Evolutionary conservation across 2,113 vertebrate species (phyloP).

Genomic region (Ranitomeya variabilis): DNA sequence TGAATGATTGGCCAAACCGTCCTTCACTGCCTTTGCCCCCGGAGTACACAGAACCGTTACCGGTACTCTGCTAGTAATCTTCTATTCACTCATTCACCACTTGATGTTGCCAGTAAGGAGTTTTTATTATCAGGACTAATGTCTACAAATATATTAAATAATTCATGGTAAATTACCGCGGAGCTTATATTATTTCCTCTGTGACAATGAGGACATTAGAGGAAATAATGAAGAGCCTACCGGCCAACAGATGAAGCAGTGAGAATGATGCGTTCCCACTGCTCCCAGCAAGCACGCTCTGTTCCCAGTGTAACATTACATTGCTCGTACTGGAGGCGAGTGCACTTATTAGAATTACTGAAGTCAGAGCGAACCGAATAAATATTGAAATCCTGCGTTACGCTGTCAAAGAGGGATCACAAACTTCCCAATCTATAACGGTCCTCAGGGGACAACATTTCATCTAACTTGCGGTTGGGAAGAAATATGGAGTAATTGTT

Average conservation of each 20-base stretch:
- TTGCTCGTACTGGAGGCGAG: neutral
- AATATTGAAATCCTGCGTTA: neutral
- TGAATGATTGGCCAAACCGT: too few species aligned
- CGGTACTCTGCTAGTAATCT: neutral
- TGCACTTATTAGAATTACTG: neutral
- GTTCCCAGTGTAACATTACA: neutral
- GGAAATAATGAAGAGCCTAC: slow-evolving; percentile 17
- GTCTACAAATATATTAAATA: neutral
- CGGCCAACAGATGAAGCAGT: neutral
- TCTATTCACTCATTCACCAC: neutral
- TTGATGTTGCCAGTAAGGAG: neutral
- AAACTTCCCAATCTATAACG: neutral
- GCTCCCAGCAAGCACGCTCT: neutral
- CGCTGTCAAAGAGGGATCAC: neutral
- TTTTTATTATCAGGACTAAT: neutral
- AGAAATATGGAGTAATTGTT: neutral
- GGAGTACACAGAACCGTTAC: neutral
- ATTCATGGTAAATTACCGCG: neutral
- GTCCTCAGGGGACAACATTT: neutral
- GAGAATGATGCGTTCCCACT: neutral
- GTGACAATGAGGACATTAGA: neutral
- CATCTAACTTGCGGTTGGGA: neutral
- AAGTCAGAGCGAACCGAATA: neutral
- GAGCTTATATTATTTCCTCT: neutral
- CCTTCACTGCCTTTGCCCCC: neutral